phyloP scores from a whole-genome alignment of 2,888 invertebrate genomes.

The Dilophus febrilis region DNA sequence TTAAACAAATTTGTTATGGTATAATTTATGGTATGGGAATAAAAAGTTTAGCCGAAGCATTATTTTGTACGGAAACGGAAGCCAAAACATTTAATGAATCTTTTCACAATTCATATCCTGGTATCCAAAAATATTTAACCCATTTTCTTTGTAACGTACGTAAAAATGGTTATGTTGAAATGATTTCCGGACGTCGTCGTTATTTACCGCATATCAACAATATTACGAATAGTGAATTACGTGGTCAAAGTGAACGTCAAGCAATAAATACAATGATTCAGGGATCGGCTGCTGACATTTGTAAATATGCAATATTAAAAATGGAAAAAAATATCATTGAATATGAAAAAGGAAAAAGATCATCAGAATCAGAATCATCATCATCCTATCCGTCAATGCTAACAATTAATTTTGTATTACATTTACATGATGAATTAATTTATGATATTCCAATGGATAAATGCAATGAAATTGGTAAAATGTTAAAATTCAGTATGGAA shows the following conservation, averaged over 20 bases:
- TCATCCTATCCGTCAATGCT: no score
- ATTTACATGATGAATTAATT: conserved; percentile 91
- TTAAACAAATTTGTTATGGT: conserved; percentile 89
- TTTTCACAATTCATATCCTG: conserved; percentile 62
- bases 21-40: conserved; percentile 95
- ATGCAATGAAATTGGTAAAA: conserved; percentile 36
- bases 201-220: conserved; percentile 60
- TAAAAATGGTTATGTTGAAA: conserved; percentile 62
- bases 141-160: conserved; percentile 44
- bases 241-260: conserved; percentile 66
- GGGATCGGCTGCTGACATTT: conserved; percentile 92
- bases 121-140: conserved; percentile 33
- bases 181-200: conserved; percentile 61
- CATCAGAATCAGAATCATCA: conserved; percentile 31
- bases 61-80: conserved; percentile 61
- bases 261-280: conserved; percentile 91
- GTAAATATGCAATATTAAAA: conserved; percentile 74
- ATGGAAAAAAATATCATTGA: conserved; percentile 43
- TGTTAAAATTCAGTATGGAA: conserved; percentile 69
- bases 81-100: conserved; percentile 62
- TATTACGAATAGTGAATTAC: conserved; percentile 35
- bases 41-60: conserved; percentile 58
- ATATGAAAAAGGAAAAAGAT: conserved; percentile 22
- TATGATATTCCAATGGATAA: conserved; percentile 61
- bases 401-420: conserved; percentile 68